Evolutionary conservation across 2,888 invertebrate species (phyloP), one percentile per base, ranked within the genome.

Genomic region (Helobdella robusta): DNA sequence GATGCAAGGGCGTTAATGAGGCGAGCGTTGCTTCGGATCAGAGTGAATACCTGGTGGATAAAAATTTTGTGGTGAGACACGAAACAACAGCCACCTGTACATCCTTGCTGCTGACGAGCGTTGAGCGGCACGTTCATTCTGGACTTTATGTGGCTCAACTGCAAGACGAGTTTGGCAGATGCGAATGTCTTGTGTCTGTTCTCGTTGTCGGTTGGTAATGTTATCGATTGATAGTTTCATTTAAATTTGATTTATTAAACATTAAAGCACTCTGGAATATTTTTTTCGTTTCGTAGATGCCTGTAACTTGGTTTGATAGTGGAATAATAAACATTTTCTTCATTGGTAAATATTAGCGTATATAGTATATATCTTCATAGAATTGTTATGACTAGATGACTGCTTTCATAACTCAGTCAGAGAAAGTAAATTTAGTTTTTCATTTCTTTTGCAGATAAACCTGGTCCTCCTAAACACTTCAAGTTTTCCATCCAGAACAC

Each of bases 401-500:
- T n/a, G n/a, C n/a, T n/a, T n/a, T n/a, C n/a, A n/a, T n/a, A n/a
- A n/a, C n/a, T n/a, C n/a, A n/a, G 2, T 60, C 8, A 40, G 3
- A 32, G 36, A 44, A 44, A 56, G 11, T 15, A 28, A n/a, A n/a
- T 25, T 30, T 2, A 30, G 30, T 25, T 56, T 36, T 59, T 23
- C 11, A 2, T 3, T 11, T 6, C 18, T 66, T 30, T 66, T 23
- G 23, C 63, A 83, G 85, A 93, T 73, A 87, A 88, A 66, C 94
- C 95, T 0, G 85, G 88, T 71, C 50, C 75, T 61, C 76, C 77
- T 50, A 73, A 73, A 59, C 75, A 74, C 50, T 87, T 89, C 1
- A 83, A 84, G 46, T 46, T 62, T n/a, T n/a, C 44, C 34, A 34
- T 54, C 11, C 11, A 25, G 18, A 32, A 54, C 8, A 28, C 28